These are phyloP conservation scores for Diarsia mendica DNA, from an alignment of 2,888 invertebrate species.

Conservation along the genomic window DNA sequence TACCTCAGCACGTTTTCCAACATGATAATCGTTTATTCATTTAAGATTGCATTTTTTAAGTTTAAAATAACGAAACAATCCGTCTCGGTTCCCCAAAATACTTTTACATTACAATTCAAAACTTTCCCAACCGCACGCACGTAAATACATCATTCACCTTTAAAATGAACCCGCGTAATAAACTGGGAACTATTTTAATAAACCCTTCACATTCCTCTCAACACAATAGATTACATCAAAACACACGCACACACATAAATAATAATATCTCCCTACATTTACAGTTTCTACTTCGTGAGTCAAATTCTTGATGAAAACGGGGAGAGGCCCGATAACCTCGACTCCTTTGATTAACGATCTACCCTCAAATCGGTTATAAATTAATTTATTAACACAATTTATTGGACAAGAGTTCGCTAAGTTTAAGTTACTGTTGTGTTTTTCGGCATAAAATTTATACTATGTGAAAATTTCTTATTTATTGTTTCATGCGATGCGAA, in stretches of 20 bases:
- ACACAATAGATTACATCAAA: conserved; percentile 39
- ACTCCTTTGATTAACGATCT: conserved; percentile 64
- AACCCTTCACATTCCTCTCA: conserved; percentile 43
- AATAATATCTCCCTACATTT: conserved; percentile 39
- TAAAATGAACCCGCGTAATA: conserved; percentile 42
- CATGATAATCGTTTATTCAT: too few relatives aligned
- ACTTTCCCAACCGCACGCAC: conserved; percentile 13
- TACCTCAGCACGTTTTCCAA: too few relatives aligned
- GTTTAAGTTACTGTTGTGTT: conserved; percentile 62
- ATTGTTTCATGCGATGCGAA: conserved; percentile 38
- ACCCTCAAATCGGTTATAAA: conserved; percentile 64
- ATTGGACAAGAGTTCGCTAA: conserved; percentile 56
- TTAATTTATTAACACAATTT: conserved; percentile 68
- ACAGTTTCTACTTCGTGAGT: conserved; percentile 50
- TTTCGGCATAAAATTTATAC: conserved; percentile 56
- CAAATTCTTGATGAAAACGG: conserved; percentile 59
- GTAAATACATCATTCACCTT: conserved; percentile 9
- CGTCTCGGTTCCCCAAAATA: conserved; percentile 12
- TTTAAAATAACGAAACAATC: background rate
- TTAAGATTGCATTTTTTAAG: background rate
- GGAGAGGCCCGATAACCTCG: conserved; percentile 52
- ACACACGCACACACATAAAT: conserved; percentile 27
- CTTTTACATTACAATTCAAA: conserved; percentile 11
- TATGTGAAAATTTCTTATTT: conserved; percentile 56
- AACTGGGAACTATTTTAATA: conserved; percentile 55